Evolutionary conservation across 2,113 vertebrate species (phyloP).

Genomic region (Lepisosteus osseus): DNA sequence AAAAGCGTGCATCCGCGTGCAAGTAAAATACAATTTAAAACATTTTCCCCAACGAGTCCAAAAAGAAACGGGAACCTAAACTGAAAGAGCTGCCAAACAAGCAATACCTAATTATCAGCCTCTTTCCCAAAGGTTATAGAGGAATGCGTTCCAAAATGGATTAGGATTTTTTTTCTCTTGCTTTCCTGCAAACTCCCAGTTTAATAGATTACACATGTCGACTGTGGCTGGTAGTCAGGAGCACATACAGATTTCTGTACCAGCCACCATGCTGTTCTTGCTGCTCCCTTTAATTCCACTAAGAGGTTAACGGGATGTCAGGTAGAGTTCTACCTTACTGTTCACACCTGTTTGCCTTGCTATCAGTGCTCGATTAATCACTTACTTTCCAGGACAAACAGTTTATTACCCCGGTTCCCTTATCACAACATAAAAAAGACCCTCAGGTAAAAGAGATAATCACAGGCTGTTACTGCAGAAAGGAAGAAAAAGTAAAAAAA

Average conservation of each 20-base stretch:
- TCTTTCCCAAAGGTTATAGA: constrained; percentile 51
- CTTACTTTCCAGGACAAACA: neutral
- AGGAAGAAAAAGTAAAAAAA: constrained; percentile 25
- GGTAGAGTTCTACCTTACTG: neutral
- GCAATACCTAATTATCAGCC: constrained; percentile 55
- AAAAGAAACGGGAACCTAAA: constrained; percentile 3
- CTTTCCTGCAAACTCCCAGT: constrained; percentile 19
- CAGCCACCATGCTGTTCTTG: neutral
- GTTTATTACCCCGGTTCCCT: constrained; percentile 23
- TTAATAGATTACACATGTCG: constrained; percentile 23
- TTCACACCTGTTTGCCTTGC: constrained; percentile 7
- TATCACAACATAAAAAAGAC: constrained; percentile 54
- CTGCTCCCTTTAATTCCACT: neutral
- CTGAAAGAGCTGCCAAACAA: constrained; percentile 41
- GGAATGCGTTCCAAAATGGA: constrained; percentile 60
- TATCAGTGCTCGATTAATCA: constrained; percentile 11
- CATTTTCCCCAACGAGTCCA: neutral
- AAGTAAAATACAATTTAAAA: no score
- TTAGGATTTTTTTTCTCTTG: constrained; percentile 25
- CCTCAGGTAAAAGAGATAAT: constrained; percentile 24
- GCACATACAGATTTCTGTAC: neutral
- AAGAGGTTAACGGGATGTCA: neutral
- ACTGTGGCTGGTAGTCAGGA: neutral
- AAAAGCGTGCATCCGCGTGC: no score
- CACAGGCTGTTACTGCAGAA: constrained; percentile 20